Evolutionary conservation across 64 coral and sea anemone species (phyloP), one percentile per base, ranked within the genome.

Genomic region (Platygyra sinensis): DNA sequence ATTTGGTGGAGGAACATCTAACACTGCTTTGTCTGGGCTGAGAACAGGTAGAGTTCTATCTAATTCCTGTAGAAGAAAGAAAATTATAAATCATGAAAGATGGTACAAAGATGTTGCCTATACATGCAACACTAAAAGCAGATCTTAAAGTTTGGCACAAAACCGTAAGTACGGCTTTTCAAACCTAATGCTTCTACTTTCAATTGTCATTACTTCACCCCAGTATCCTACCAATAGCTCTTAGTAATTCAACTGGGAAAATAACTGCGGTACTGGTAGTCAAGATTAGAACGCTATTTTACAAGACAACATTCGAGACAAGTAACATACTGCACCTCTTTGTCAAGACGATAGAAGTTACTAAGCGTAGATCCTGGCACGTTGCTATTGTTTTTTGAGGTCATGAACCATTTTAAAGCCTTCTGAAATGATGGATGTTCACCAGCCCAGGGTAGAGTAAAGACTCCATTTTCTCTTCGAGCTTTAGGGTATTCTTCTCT

Each of bases 11-110:
- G 87, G 87, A 31, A 31, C 73, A 11, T 89, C 49, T n/a, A 96
- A 85, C 19, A 36, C 51, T 39, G 77, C 64, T 28, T 22, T 67
- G 25, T 89, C 39, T 75, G 90, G 79, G 50, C 51, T 62, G 5
- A 93, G 6, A 62, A 96, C 80, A 61, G 94, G 94, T 15, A 96
- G 87, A 86, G 82, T 92, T 57, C 46, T 28, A n/a, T 93, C 67
- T 55, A 96, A 52, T 52, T 80, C 88, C 94, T 96, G 32, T 12
- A 76, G 77, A 67, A 12, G 64, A 87, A 75, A 5, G 22, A 60
- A 74, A 52, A 42, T 74, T 28, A 10, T 73, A 19, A 46, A 46
- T 7, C 7, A 46, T 7, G 6, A 46, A 46, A 46, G 7, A 46
- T 46, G 42, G 42, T 5, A 5, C 0, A 4, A 46, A 46, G 42